These are phyloP conservation scores for Harpagoxenus sublaevis DNA, from an alignment of 2,888 invertebrate species.

Conservation along the genomic window DNA sequence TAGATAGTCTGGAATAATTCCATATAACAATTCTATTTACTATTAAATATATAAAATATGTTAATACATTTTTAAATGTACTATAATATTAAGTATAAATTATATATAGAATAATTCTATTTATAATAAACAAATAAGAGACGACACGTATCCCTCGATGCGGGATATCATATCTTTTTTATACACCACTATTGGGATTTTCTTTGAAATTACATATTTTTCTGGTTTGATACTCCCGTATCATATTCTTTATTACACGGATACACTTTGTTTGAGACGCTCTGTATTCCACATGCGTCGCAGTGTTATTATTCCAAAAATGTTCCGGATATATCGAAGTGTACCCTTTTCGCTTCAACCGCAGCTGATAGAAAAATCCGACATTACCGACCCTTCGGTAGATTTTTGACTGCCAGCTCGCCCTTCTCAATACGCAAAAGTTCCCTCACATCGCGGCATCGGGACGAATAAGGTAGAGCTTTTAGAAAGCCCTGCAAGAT, in stretches of 20 bases:
- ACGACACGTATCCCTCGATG: neutral
- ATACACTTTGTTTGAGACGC: neutral
- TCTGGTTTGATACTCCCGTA: neutral
- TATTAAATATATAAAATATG: neutral
- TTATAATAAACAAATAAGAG: neutral
- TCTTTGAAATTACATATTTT: neutral
- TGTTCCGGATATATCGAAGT: conserved; percentile 32
- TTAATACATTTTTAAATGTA: neutral
- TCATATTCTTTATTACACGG: conserved; percentile 27
- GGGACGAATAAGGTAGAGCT: conserved; percentile 57
- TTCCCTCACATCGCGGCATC: neutral
- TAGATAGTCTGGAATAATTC: neutral
- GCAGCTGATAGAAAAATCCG: conserved; percentile 44
- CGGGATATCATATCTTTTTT: neutral
- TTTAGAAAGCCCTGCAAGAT: conserved; percentile 60
- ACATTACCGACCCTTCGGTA: conserved; percentile 2
- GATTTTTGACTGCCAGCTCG: conserved; percentile 42
- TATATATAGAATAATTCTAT: neutral
- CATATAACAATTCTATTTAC: neutral
- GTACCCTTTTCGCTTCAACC: conserved; percentile 11
- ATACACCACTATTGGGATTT: conserved; percentile 7
- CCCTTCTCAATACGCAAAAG: conserved; percentile 31
- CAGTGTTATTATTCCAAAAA: conserved; percentile 47
- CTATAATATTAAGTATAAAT: neutral
- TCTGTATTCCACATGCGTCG: conserved; percentile 36